Evolutionary conservation across 2,113 vertebrate species (phyloP).

Genomic region (Carassius gibelio): DNA sequence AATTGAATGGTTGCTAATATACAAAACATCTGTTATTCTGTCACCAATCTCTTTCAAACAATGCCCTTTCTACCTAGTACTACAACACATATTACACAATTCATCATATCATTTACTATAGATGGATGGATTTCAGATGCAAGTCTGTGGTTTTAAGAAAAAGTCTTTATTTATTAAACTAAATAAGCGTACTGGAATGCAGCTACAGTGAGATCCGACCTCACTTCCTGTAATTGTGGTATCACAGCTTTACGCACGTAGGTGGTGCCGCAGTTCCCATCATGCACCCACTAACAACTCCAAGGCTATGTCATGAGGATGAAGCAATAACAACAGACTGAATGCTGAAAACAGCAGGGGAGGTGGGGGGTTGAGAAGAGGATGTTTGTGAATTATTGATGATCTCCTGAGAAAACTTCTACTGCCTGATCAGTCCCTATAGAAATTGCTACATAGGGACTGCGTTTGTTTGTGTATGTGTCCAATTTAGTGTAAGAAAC

Average conservation of each 20-base stretch:
- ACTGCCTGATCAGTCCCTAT: too few species aligned
- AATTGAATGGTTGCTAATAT: background rate
- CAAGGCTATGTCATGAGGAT: background rate
- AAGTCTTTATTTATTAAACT: background rate
- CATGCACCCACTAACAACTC: background rate
- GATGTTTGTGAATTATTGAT: too few species aligned
- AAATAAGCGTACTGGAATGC: background rate
- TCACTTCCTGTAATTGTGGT: conserved; percentile 9
- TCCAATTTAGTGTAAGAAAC: too few species aligned
- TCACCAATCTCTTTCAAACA: background rate
- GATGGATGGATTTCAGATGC: background rate
- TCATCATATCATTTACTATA: background rate
- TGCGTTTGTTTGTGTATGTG: too few species aligned
- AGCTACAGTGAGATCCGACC: background rate
- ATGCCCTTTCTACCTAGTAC: background rate
- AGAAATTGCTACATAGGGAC: too few species aligned
- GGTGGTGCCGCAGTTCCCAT: conserved; percentile 19
- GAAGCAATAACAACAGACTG: background rate
- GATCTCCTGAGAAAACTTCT: too few species aligned
- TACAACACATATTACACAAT: background rate
- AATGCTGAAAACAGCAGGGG: background rate
- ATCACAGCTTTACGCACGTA: background rate
- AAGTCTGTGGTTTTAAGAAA: background rate
- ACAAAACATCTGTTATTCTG: background rate
- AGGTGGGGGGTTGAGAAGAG: too few species aligned